Conservation (phyloP, 2,797 vertebrate species). For the Pygocentrus nattereri region DNA sequence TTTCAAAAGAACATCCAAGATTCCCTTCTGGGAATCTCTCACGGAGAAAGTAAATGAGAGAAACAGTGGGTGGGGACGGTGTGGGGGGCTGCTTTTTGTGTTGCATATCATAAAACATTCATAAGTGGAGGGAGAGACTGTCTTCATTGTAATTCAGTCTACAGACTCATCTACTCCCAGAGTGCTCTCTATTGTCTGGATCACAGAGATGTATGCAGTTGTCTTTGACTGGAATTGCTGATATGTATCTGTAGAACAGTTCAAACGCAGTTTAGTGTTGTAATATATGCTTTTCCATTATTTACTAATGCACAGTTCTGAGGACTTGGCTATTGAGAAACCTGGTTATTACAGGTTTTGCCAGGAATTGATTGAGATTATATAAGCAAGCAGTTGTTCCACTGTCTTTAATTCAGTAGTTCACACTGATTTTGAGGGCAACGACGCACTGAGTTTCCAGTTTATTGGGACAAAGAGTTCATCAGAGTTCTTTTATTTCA, state of each 20-base stretch:
- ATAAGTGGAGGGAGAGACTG: not conserved
- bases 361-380: too few species aligned
- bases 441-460: too few species aligned
- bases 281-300: not conserved
- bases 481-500: too few species aligned
- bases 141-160: slow-evolving; percentile 35
- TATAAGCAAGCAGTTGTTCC: too few species aligned
- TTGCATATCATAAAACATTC: slow-evolving; percentile 38
- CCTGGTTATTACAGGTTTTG: too few species aligned
- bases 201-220: not conserved
- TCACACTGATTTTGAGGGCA: too few species aligned
- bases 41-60: slow-evolving; percentile 3
- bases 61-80: not conserved
- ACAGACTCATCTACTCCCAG: not conserved
- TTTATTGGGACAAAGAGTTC: too few species aligned
- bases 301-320: too few species aligned
- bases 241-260: not conserved
- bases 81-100: slow-evolving; percentile 2
- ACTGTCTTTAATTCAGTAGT: too few species aligned
- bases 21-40: not conserved
- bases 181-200: slow-evolving; percentile 11
- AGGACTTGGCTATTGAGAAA: too few species aligned
- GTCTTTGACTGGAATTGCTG: slow-evolving; percentile 4
- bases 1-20: not conserved
- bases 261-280: not conserved